Conservation (phyloP, 35 echinoderm and acorn worm genomes). For the Apostichopus japonicus region DNA sequence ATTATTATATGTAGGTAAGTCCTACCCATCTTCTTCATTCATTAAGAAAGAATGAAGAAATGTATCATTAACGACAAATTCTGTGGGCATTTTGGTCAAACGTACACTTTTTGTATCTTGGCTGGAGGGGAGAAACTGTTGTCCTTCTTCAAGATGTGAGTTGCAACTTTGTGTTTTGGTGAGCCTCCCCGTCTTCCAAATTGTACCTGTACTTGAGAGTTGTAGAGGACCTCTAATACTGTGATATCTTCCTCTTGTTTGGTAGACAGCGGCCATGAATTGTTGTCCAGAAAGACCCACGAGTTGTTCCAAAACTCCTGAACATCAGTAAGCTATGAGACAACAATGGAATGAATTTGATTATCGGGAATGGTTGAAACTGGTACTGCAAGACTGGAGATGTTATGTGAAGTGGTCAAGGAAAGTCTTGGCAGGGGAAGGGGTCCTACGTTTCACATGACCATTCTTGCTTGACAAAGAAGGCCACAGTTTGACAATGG, state of each 20-base stretch:
- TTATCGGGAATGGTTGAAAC: too few species aligned
- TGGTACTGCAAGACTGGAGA: too few species aligned
- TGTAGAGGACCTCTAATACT: slow-evolving; percentile 77
- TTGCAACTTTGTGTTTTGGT: background rate
- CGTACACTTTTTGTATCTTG: slow-evolving; percentile 67
- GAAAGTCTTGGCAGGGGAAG: too few species aligned
- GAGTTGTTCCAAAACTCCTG: slow-evolving; percentile 9
- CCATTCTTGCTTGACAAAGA: too few species aligned
- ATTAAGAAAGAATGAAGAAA: too few species aligned
- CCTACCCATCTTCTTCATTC: too few species aligned
- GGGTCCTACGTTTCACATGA: too few species aligned
- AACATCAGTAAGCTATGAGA: slow-evolving; percentile 21
- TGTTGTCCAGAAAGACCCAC: slow-evolving; percentile 88
- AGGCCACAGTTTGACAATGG: too few species aligned
- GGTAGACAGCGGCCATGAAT: slow-evolving; percentile 80
- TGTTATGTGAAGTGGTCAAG: too few species aligned
- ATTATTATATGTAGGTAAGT: too few species aligned
- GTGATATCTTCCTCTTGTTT: slow-evolving; percentile 81
- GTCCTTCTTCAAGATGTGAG: background rate
- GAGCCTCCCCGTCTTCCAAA: slow-evolving; percentile 17
- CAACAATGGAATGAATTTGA: too few species aligned
- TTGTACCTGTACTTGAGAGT: slow-evolving; percentile 64
- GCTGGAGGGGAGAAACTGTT: slow-evolving; percentile 57
- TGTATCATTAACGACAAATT: too few species aligned
- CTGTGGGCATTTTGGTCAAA: background rate